Evolutionary conservation across 2,113 vertebrate species (phyloP).

Genomic region (Mastomys coucha): DNA sequence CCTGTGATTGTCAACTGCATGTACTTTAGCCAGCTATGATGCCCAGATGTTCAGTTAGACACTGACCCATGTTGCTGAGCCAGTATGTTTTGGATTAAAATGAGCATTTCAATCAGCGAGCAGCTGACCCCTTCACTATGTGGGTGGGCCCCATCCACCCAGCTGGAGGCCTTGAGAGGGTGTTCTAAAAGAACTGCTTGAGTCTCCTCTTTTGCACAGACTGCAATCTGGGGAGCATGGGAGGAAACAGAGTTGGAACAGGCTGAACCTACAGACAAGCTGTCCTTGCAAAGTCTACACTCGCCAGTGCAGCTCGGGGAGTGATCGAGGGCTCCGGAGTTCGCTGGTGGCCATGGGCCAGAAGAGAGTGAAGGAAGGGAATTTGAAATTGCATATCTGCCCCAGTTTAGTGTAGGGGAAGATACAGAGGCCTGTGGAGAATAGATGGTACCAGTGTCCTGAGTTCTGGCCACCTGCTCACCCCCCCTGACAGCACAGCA

Average conservation of each 20-base stretch:
- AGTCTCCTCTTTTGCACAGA: not conserved
- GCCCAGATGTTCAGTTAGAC: not conserved
- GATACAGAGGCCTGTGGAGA: not conserved
- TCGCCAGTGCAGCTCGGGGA: not conserved
- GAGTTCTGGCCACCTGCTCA: too few species aligned
- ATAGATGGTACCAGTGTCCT: not conserved
- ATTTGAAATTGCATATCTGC: not conserved
- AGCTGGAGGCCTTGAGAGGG: not conserved
- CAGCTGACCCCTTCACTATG: not conserved
- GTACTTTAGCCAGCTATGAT: not conserved
- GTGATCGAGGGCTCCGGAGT: not conserved
- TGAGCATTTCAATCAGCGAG: not conserved
- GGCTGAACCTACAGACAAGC: not conserved
- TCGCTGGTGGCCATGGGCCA: not conserved
- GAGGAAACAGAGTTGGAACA: not conserved
- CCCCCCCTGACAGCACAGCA: not conserved
- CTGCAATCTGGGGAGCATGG: not conserved
- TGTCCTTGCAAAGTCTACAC: not conserved
- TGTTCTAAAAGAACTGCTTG: not conserved
- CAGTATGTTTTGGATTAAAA: not conserved
- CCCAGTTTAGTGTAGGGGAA: not conserved
- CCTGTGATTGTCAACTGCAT: not conserved
- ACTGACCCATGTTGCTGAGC: not conserved
- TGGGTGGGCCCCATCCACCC: not conserved
- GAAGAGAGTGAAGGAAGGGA: not conserved